These are phyloP conservation scores for Pteropus alecto DNA, from an alignment of 2,113 vertebrate genomes.

Conservation along the genomic window DNA sequence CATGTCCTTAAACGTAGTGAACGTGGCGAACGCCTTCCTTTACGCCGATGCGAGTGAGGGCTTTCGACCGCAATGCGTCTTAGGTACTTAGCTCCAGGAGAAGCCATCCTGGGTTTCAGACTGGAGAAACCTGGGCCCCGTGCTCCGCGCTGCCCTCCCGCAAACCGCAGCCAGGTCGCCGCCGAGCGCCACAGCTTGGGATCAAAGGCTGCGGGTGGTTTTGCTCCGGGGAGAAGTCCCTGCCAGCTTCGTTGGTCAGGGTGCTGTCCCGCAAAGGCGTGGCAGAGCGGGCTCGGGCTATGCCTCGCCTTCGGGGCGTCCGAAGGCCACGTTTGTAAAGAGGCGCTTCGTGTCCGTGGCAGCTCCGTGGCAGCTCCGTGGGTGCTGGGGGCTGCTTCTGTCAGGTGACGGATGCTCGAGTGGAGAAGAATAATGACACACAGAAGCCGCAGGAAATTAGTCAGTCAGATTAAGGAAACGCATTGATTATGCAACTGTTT, in stretches of 20 bases:
- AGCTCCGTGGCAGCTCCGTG: background rate
- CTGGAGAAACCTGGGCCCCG: accelerated
- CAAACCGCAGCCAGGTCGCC: no score
- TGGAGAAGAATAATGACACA: constrained; percentile 16
- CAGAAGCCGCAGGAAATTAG: constrained; percentile 70
- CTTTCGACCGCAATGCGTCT: background rate
- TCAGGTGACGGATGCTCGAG: background rate
- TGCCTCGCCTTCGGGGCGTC: background rate
- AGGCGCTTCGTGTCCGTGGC: background rate
- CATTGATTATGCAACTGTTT: constrained; percentile 73
- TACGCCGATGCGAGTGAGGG: background rate
- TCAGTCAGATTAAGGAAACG: constrained; percentile 67
- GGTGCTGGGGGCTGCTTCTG: background rate
- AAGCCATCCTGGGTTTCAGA: background rate
- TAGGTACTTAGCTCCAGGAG: background rate
- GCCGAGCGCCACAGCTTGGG: background rate
- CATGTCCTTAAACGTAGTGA: background rate
- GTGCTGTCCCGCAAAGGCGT: background rate
- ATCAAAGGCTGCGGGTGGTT: background rate
- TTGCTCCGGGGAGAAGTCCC: background rate
- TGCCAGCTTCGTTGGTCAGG: background rate
- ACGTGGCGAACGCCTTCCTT: background rate
- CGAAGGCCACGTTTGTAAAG: background rate
- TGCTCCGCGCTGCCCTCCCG: background rate
- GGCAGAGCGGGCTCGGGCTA: background rate